Conservation (phyloP, 2,888 invertebrate genomes). For the Campopleginae sp. region DNA sequence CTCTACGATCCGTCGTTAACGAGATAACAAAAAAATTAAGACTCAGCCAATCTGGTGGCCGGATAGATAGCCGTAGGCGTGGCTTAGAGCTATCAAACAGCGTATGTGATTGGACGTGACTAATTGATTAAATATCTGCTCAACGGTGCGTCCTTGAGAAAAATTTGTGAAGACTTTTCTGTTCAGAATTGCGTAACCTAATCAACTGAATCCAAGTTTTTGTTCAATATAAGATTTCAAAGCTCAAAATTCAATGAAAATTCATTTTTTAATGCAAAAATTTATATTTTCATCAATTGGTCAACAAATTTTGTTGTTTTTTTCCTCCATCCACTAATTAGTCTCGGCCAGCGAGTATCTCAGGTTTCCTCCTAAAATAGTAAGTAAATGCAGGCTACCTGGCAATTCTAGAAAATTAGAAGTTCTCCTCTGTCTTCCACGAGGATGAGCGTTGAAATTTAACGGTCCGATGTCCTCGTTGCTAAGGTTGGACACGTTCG, state of each 20-base stretch:
- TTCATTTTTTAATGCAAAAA: neutral
- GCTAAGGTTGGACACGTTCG: slow-evolving; percentile 88
- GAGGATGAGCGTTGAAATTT: slow-evolving; percentile 91
- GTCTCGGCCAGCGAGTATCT: neutral
- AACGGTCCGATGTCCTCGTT: slow-evolving; percentile 93
- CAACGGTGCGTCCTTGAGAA: neutral
- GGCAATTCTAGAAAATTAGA: slow-evolving; percentile 95
- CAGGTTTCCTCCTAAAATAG: slow-evolving; percentile 4
- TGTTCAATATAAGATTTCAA: neutral
- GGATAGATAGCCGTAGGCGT: neutral
- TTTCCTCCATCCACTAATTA: neutral
- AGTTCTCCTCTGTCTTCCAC: slow-evolving; percentile 91
- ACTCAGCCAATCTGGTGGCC: neutral
- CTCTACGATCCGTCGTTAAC: neutral
- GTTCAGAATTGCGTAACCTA: neutral
- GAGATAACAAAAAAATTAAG: neutral
- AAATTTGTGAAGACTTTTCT: neutral
- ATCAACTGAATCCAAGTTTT: neutral
- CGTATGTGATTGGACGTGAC: neutral
- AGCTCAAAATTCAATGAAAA: neutral
- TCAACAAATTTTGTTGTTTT: neutral
- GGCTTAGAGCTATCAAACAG: neutral
- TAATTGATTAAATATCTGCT: neutral
- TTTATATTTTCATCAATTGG: neutral
- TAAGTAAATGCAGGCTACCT: slow-evolving; percentile 85